phyloP scores from a whole-genome alignment of 1,140 invertebrate genomes.

The Lysiphlebus fabarum region DNA sequence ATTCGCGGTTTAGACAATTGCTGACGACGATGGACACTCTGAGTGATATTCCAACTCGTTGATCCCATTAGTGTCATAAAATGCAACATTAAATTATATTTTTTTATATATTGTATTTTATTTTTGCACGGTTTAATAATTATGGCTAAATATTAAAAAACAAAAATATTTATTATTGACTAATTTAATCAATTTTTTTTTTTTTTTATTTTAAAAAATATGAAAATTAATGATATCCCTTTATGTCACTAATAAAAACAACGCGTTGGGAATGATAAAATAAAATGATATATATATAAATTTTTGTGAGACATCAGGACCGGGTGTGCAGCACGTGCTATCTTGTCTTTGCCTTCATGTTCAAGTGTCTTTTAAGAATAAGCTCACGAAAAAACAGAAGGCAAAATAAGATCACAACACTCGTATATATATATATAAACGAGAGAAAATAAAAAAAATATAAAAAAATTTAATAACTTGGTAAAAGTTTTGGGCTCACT shows the following conservation, averaged over 20 bases:
- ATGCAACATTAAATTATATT: too few relatives aligned
- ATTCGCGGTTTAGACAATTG: too few relatives aligned
- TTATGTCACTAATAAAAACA: neutral
- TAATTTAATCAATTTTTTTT: neutral
- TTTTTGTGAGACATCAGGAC: neutral
- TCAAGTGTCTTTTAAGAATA: neutral
- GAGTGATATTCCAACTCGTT: constrained; percentile 22
- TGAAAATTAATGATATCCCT: constrained; percentile 8
- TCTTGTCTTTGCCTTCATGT: neutral
- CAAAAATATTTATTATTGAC: too few relatives aligned
- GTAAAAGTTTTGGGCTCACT: too few relatives aligned
- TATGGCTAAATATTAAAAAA: too few relatives aligned
- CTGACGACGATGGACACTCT: neutral
- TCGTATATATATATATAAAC: neutral
- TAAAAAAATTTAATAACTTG: neutral
- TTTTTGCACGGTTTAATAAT: too few relatives aligned
- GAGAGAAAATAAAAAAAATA: constrained; percentile 1
- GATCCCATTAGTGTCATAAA: constrained; percentile 25
- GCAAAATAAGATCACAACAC: neutral
- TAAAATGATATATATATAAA: constrained; percentile 5
- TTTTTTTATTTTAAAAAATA: neutral
- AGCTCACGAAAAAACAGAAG: neutral
- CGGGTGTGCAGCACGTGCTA: constrained; percentile 25
- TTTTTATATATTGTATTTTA: too few relatives aligned
- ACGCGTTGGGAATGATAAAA: constrained; percentile 22